phyloP scores from a whole-genome alignment of 2,113 vertebrate genomes.

The Poicephalus gulielmi region DNA sequence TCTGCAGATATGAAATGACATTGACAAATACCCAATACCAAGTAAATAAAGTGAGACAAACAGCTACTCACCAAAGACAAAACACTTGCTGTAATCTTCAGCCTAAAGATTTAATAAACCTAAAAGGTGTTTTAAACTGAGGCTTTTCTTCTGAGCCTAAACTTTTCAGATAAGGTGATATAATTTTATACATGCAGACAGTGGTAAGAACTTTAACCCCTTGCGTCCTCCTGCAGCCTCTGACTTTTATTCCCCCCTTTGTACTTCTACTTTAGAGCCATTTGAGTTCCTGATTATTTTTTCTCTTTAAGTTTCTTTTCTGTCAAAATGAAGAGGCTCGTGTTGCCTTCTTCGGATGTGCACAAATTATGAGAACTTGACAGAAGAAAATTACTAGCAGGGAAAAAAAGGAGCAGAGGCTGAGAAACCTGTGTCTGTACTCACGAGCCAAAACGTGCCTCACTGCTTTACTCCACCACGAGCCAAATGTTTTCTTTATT shows the following conservation, averaged over 20 bases:
- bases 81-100: slow-evolving; percentile 73
- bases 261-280: background rate
- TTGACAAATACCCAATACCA: slow-evolving; percentile 85
- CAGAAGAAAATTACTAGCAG: background rate
- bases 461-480: background rate
- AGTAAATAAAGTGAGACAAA: slow-evolving; percentile 85
- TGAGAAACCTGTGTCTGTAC: slow-evolving; percentile 25
- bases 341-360: background rate
- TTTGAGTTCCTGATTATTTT: background rate
- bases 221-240: background rate
- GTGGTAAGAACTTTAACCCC: slow-evolving; percentile 60
- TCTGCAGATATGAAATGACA: slow-evolving; percentile 85
- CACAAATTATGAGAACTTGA: slow-evolving; percentile 10
- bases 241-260: background rate
- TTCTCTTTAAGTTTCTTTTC: slow-evolving; percentile 40
- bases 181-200: slow-evolving; percentile 53
- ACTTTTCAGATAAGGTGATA: slow-evolving; percentile 67
- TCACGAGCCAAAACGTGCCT: slow-evolving; percentile 37
- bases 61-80: slow-evolving; percentile 77
- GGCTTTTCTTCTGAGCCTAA: slow-evolving; percentile 58
- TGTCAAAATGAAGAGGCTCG: background rate
- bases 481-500: slow-evolving; percentile 51
- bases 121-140: slow-evolving; percentile 40
- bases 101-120: slow-evolving; percentile 70
- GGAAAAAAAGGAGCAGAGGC: background rate